These are phyloP conservation scores for Psittacula cyanocephala DNA, from an alignment of 2,113 vertebrate genomes.

Conservation along the genomic window DNA sequence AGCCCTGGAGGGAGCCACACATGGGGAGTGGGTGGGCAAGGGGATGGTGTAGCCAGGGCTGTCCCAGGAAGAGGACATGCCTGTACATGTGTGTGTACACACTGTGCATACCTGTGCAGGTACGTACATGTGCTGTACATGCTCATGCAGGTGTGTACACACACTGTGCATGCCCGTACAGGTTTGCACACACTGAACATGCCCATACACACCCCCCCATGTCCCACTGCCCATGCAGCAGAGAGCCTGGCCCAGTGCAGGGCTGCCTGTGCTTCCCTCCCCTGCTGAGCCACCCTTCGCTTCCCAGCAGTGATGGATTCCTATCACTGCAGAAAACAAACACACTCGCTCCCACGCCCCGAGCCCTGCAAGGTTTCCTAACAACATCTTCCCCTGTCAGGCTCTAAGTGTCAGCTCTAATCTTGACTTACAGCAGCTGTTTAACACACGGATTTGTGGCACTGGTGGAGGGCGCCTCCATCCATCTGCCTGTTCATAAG, in stretches of 20 bases:
- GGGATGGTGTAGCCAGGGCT: neutral
- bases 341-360: rapidly evolving
- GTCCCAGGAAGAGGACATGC: neutral
- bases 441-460: neutral
- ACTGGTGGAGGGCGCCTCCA: neutral
- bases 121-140: rapidly evolving
- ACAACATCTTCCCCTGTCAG: neutral
- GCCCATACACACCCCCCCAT: neutral
- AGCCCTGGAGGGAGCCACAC: neutral
- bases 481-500: neutral
- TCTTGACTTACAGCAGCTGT: neutral
- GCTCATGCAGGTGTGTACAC: neutral
- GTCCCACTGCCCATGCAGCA: neutral
- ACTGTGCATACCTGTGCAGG: neutral
- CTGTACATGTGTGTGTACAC: neutral
- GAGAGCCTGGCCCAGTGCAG: neutral
- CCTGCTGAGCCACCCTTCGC: neutral
- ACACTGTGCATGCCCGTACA: rapidly evolving
- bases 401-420: neutral
- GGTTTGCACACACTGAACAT: neutral
- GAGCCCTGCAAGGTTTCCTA: neutral
- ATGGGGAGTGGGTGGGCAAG: neutral
- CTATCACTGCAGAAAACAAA: neutral
- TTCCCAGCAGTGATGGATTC: neutral
- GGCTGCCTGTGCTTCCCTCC: rapidly evolving